phyloP scores from a whole-genome alignment of 2,888 invertebrate species.

The Caenorhabditis panamensis region DNA sequence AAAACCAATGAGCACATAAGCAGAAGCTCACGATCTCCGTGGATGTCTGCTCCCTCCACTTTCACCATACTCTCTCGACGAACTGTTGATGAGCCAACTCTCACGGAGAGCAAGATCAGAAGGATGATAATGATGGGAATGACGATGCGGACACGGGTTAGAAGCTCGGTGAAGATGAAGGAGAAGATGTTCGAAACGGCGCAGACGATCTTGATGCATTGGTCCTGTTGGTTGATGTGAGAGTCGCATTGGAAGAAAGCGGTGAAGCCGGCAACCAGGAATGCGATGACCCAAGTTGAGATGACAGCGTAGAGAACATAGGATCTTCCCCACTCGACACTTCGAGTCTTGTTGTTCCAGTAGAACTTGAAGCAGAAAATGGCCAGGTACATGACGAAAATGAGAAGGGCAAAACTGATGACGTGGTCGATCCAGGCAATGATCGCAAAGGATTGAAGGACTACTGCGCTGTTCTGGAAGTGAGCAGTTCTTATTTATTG shows the following conservation, averaged over 20 bases:
- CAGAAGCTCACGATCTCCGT: conserved; percentile 54
- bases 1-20: conserved; percentile 49
- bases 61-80: conserved; percentile 49
- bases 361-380: conserved; percentile 63
- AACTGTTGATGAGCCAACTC: conserved; percentile 53
- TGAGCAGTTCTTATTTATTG: background rate
- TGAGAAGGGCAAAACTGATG: conserved; percentile 51
- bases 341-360: conserved; percentile 54
- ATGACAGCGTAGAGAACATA: conserved; percentile 47
- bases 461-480: conserved; percentile 47
- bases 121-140: conserved; percentile 45
- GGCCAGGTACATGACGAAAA: conserved; percentile 56
- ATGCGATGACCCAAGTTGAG: conserved; percentile 44
- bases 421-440: conserved; percentile 57
- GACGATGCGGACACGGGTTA: conserved; percentile 43
- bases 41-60: conserved; percentile 52
- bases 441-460: conserved; percentile 57
- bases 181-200: conserved; percentile 55
- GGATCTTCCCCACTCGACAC: conserved; percentile 49
- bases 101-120: conserved; percentile 37
- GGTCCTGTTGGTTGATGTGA: conserved; percentile 41
- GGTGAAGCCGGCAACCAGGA: conserved; percentile 43
- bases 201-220: conserved; percentile 53
- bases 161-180: conserved; percentile 47
- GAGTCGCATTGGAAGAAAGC: conserved; percentile 60